phyloP scores from a whole-genome alignment of 1,140 invertebrate genomes.

The Nebria ingens region DNA sequence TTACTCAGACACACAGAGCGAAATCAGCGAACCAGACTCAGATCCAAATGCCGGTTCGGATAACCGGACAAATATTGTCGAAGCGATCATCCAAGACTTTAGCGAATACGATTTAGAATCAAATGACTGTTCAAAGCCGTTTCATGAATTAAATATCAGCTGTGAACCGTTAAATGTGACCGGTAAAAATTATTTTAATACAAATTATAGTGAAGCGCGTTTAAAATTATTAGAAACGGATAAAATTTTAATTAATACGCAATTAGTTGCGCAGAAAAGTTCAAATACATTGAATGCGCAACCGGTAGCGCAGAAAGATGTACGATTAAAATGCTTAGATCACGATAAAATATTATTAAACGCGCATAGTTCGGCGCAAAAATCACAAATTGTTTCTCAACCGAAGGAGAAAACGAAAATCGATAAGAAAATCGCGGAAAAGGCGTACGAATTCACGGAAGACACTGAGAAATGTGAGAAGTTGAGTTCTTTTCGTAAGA shows the following conservation, averaged over 20 bases:
- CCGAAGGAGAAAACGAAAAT: constrained; percentile 34
- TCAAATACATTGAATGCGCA: neutral
- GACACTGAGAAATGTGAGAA: constrained; percentile 74
- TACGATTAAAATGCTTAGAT: too few relatives aligned
- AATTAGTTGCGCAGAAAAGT: neutral
- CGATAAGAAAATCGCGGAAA: constrained; percentile 52
- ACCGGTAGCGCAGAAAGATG: too few relatives aligned
- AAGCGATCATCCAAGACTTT: constrained; percentile 33
- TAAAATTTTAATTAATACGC: neutral
- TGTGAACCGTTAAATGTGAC: constrained; percentile 35
- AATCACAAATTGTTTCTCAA: constrained; percentile 11
- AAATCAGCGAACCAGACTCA: constrained; percentile 25
- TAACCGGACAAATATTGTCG: constrained; percentile 28
- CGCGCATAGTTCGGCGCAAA: neutral
- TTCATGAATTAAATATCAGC: constrained; percentile 35
- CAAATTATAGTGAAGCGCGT: neutral
- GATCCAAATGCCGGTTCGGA: too few relatives aligned
- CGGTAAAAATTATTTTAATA: constrained; percentile 16
- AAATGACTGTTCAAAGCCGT: constrained; percentile 32
- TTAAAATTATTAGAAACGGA: neutral
- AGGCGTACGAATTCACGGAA: constrained; percentile 76
- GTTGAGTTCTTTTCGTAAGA: constrained; percentile 66
- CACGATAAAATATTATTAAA: too few relatives aligned
- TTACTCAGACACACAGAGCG: constrained; percentile 26
- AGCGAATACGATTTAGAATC: constrained; percentile 33